phyloP scores from a whole-genome alignment of 2,797 vertebrate species.

The Setipinna tenuifilis region DNA sequence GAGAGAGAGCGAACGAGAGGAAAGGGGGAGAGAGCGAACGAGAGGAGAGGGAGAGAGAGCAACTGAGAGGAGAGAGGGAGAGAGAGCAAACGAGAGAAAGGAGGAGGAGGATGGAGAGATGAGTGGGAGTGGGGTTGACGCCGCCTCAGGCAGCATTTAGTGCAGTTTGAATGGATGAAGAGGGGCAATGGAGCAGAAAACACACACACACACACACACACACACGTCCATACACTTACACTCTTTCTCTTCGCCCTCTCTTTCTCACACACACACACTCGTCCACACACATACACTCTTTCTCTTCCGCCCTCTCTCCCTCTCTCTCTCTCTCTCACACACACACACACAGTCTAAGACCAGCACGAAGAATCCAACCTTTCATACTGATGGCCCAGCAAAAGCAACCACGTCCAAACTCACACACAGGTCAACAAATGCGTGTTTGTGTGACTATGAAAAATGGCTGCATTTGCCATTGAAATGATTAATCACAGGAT shows the following conservation, averaged over 20 bases:
- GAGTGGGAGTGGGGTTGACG: slow-evolving; percentile 13
- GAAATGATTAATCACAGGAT: background rate
- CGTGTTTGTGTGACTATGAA: background rate
- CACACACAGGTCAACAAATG: slow-evolving; percentile 16
- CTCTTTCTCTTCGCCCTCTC: slow-evolving; percentile 60
- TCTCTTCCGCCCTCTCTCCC: background rate
- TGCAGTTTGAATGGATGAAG: slow-evolving; percentile 80
- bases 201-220: slow-evolving; percentile 59
- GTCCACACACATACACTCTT: slow-evolving; percentile 43
- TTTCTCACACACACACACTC: slow-evolving; percentile 63
- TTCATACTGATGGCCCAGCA: background rate
- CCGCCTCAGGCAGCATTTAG: slow-evolving; percentile 76
- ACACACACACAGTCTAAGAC: background rate
- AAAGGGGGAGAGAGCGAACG: background rate
- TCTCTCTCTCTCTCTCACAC: background rate
- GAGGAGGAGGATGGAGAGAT: background rate
- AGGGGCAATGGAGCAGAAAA: slow-evolving; percentile 62
- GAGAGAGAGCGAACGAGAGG: background rate
- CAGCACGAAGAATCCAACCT: background rate
- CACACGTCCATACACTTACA: slow-evolving; percentile 32
- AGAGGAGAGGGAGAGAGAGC: background rate
- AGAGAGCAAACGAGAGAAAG: background rate
- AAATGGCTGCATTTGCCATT: background rate
- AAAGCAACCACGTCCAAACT: background rate
- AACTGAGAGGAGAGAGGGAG: too few species aligned